These are phyloP conservation scores for Artemia sinica DNA, from an alignment of 2,888 invertebrate species.

Conservation along the genomic window DNA sequence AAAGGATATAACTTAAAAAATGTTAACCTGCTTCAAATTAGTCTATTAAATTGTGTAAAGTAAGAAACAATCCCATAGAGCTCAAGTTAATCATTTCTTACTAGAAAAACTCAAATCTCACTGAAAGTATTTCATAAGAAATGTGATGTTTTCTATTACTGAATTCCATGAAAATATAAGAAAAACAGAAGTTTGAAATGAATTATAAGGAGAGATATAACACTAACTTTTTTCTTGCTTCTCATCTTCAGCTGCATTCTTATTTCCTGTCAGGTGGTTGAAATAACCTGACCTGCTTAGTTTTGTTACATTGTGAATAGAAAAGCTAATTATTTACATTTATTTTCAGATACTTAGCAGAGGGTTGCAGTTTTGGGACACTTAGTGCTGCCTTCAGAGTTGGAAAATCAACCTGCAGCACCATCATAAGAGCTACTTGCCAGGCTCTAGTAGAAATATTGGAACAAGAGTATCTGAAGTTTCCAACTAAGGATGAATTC, in stretches of 20 bases:
- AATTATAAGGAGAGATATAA: too few species aligned
- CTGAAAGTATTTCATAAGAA: too few species aligned
- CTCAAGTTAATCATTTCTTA: too few species aligned
- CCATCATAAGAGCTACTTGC: not conserved
- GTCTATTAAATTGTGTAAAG: too few species aligned
- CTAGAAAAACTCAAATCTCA: too few species aligned
- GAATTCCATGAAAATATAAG: too few species aligned
- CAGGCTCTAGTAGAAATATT: not conserved
- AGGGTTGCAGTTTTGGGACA: constrained; percentile 8
- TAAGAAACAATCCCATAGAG: too few species aligned
- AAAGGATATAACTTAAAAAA: too few species aligned
- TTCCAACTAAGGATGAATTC: not conserved
- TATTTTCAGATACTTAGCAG: not conserved
- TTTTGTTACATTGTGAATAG: not conserved
- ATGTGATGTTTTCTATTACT: too few species aligned
- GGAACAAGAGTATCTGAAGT: not conserved
- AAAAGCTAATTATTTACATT: not conserved
- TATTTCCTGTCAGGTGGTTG: not conserved
- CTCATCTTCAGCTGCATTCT: not conserved
- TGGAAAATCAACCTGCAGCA: not conserved
- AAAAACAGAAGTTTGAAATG: too few species aligned
- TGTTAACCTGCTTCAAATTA: too few species aligned
- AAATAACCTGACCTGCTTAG: not conserved
- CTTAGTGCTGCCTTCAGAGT: constrained; percentile 1
- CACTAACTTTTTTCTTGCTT: too few species aligned